Conservation (phyloP, 2,113 vertebrate genomes). For the Rutilus rutilus region DNA sequence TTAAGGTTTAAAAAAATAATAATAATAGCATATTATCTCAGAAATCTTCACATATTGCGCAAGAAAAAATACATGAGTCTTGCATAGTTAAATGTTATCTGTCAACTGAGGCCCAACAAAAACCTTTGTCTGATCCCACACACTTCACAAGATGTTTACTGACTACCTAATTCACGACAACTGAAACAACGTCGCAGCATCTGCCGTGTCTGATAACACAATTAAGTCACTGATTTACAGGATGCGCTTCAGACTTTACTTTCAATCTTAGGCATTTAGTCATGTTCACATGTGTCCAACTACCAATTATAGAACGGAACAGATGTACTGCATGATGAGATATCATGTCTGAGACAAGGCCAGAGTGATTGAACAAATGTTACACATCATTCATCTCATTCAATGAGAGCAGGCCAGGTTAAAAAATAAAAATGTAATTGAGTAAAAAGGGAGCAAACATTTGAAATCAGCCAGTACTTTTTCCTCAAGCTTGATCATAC, state of each 20-base stretch:
- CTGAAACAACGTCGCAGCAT: background rate
- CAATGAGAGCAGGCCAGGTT: background rate
- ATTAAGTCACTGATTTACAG: constrained; percentile 23
- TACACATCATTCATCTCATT: background rate
- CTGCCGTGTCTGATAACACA: background rate
- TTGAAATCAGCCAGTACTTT: background rate
- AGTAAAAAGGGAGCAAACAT: background rate
- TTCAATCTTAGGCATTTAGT: constrained; percentile 6
- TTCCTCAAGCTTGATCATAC: background rate
- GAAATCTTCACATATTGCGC: background rate
- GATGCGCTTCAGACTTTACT: background rate
- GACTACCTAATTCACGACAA: constrained; percentile 26
- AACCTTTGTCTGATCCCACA: background rate
- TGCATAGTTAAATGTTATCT: background rate
- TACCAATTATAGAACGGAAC: background rate
- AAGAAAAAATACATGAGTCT: background rate
- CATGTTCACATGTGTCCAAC: background rate
- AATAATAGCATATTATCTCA: background rate
- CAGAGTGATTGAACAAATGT: background rate
- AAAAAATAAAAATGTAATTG: background rate
- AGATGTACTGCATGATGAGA: no score
- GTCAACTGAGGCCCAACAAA: background rate
- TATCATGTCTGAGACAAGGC: background rate
- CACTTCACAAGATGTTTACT: constrained; percentile 18
- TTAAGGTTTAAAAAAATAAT: constrained; percentile 16